Base-by-base conservation (phyloP, 2,797 vertebrate genomes). In the Macroramphosus scolopax region DNA sequence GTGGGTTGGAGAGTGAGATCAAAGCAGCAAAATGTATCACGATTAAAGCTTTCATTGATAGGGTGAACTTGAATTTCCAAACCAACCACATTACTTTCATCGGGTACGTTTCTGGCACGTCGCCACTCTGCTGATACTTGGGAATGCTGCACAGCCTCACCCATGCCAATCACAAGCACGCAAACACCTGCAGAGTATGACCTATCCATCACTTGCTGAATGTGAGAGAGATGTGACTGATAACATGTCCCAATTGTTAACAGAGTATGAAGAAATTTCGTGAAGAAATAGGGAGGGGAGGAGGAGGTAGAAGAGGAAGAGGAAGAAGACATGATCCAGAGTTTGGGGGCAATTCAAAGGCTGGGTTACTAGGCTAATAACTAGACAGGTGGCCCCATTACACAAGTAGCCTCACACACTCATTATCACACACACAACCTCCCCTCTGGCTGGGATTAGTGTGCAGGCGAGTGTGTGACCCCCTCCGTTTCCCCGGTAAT, bases 381-480 rank as follows among this genome's bases (percentile, higher is more conserved):
- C 83, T 29, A 81, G 78, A 85, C 83, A 84, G 78, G 81, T 84
- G 81, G 81, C 73, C 76, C 77, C 63, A 68, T 77, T 75, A 78
- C 71, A 56, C 61, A 56, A 32, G 47, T 58, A 77, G 58, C 18
- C 62, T 9, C 44, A 30, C 77, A 72, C 72, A 56, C 56, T 65
- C 73, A 82, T 60, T 65, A 64, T 65, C 63, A 73, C 68, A 51
- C 69, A 17, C 40, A 36, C 10, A 74, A 69, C 59, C 60, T 57
- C 77, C 58, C 78, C 82, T 80, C 66, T 70, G 78, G 85, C 78
- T 60, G 68, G 63, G 80, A 86, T 87, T 84, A 87, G 52, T 17
- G 58, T 44, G 52, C 36, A 57, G 6, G 29, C 2, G 14, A 28
- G 28, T 55, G 54, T 46, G 60, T 35, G 28, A 64, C 17, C 42